Conservation (phyloP, 2,888 invertebrate genomes). For the Bruchidius siliquastri region DNA sequence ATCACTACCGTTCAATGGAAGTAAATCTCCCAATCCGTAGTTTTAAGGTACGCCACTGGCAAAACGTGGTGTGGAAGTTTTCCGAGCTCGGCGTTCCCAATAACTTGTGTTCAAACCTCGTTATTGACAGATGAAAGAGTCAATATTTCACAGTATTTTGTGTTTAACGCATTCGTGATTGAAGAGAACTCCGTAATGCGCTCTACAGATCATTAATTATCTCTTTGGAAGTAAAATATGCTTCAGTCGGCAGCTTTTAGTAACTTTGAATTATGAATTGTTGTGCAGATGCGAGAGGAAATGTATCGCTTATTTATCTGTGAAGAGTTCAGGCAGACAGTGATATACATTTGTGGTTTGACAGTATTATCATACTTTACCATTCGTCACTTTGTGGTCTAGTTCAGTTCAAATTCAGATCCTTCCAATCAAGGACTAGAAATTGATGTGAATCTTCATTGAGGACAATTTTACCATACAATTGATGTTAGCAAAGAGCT, state of each 20-base stretch:
- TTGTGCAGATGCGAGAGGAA: not conserved
- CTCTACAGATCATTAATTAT: slow-evolving; percentile 14
- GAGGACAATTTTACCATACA: too few relatives aligned
- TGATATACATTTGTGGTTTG: not conserved
- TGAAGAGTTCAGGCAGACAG: not conserved
- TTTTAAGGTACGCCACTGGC: slow-evolving; percentile 3
- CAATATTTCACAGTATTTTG: slow-evolving; percentile 18
- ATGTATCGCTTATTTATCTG: not conserved
- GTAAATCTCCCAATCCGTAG: too few relatives aligned
- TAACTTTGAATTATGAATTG: not conserved
- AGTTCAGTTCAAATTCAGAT: too few relatives aligned
- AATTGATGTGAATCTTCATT: too few relatives aligned
- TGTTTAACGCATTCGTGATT: slow-evolving; percentile 11
- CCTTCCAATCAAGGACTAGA: too few relatives aligned
- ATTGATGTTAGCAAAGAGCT: too few relatives aligned
- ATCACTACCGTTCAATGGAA: too few relatives aligned
- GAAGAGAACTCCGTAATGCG: slow-evolving; percentile 12
- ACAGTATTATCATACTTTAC: not conserved
- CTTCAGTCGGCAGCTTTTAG: not conserved
- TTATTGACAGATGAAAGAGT: slow-evolving; percentile 15
- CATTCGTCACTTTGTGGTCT: too few relatives aligned
- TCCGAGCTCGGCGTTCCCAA: slow-evolving; percentile 9
- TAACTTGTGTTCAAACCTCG: slow-evolving; percentile 17
- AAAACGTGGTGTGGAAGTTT: not conserved
- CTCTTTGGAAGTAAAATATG: slow-evolving; percentile 4